Evolutionary conservation across 1,140 invertebrate genomes (phyloP), one percentile per base, ranked within the genome.

Genomic region (Trissolcus basalis): DNA sequence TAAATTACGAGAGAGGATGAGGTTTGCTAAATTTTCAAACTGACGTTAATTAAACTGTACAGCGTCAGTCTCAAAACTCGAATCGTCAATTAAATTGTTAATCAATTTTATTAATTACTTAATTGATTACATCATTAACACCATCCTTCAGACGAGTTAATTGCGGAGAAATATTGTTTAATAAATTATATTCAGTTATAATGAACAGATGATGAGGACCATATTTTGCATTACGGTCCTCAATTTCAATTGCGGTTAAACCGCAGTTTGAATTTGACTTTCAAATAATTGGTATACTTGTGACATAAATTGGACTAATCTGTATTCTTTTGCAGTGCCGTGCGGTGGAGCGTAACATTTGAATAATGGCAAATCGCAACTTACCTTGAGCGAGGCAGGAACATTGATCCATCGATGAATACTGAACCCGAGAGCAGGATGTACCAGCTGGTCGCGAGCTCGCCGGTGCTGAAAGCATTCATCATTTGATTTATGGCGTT

Each of bases 321-420:
- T 56, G n/a, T 27, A 35, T 53, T 33, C 10, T 27, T 0, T 19
- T 43, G 14, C 45, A 58, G 41, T 69, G 19, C 43, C 32, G 36
- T 50, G 27, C 49, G 44, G 50, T 68, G 36, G 43, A 63, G 36
- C 67, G 10, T 50, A 53, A 27, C 64, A 75, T 56, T 63, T 56
- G 50, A 61, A 77, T 51, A 70, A 71, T 74, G 41, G 51, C 54
- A 58, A 69, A 78, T 65, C 63, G 35, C 43, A 63, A 64, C 83
- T 90, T 91, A 96, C 95, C 94, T 95, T 89, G 93, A 93, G 76
- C 94, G 89, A 4, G 95, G 95, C 58, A 96, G 89, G 81, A 94
- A 96, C 93, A 96, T 95, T 58, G 93, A 94, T 61, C 94, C 94
- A 87, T 96, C 94, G 85, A 96, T 96, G 89, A 96, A 96, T n/a